These are phyloP conservation scores for Philaenus spumarius DNA, from an alignment of 1,140 invertebrate species.

Conservation along the genomic window DNA sequence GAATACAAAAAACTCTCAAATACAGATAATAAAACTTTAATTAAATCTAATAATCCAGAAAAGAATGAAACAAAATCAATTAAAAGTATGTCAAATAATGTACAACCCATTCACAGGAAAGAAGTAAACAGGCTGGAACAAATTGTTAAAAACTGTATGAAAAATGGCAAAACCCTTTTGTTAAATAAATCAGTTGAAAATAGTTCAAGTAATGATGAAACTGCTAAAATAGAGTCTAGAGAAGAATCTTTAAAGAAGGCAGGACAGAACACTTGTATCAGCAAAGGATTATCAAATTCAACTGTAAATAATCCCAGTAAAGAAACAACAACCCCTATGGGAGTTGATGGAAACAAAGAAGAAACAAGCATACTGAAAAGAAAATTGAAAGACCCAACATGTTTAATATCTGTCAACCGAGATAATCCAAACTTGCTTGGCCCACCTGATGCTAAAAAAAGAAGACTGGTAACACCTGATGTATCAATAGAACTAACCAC, in stretches of 20 bases:
- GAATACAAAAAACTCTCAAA: not conserved
- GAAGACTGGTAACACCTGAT: slow-evolving; percentile 28
- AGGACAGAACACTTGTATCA: not conserved
- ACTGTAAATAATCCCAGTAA: too few species aligned
- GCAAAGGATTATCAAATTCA: not conserved
- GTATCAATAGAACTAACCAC: slow-evolving; percentile 32
- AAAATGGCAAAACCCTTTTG: not conserved
- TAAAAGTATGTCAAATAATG: not conserved
- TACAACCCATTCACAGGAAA: slow-evolving; percentile 4
- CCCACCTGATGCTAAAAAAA: slow-evolving; percentile 25
- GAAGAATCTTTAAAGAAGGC: not conserved
- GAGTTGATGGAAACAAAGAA: not conserved
- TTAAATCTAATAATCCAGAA: not conserved
- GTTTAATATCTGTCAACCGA: not conserved
- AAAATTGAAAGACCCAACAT: slow-evolving; percentile 23
- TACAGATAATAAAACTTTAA: not conserved
- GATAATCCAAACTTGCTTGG: not conserved
- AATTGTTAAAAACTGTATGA: slow-evolving; percentile 9
- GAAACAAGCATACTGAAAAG: slow-evolving; percentile 21
- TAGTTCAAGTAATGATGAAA: not conserved
- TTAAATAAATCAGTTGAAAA: too few species aligned
- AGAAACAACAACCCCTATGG: too few species aligned
- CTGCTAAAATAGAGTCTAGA: not conserved
- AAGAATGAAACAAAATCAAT: not conserved
- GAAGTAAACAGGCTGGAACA: slow-evolving; percentile 8